Conservation (phyloP, 2,797 vertebrate species). For the Alcedo quadribrachys region DNA sequence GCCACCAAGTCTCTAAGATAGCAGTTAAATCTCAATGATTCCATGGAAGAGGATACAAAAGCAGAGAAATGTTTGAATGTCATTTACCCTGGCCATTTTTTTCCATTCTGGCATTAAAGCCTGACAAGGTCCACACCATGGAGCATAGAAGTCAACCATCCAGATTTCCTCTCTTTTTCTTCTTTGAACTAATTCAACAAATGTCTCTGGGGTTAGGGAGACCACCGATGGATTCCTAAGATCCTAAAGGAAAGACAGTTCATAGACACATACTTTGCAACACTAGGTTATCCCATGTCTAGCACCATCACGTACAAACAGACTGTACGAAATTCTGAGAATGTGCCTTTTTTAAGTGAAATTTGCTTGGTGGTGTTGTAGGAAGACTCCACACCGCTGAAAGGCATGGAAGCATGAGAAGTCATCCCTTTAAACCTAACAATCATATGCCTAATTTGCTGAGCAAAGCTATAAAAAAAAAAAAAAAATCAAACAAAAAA, state of each 20-base stretch:
- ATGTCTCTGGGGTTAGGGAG: conserved; percentile 86
- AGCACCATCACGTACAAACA: not conserved
- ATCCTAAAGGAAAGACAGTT: conserved; percentile 79
- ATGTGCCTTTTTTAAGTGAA: not conserved
- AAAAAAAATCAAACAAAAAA: not conserved
- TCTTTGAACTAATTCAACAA: conserved; percentile 85
- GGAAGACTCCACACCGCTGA: not conserved
- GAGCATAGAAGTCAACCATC: conserved; percentile 96
- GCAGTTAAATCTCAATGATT: not conserved
- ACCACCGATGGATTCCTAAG: conserved; percentile 90
- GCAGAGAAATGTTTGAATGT: not conserved
- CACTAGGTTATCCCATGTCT: not conserved
- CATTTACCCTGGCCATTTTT: conserved; percentile 91
- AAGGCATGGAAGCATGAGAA: not conserved
- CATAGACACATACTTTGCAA: not conserved
- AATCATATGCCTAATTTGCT: not conserved
- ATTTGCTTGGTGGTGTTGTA: not conserved
- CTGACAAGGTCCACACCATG: conserved; percentile 97
- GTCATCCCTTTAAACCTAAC: not conserved
- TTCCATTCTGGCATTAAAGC: conserved; percentile 96
- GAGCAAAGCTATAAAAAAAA: not conserved
- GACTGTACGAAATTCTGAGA: not conserved
- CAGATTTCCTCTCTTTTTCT: conserved; percentile 84
- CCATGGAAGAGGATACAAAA: not conserved
- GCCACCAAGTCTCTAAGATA: not conserved